Percentiles rank a stretch among this genome's conserved stretches.
phyloP scores from a whole-genome alignment of 2,888 invertebrate species.

The Phaonia tiefii region DNA sequence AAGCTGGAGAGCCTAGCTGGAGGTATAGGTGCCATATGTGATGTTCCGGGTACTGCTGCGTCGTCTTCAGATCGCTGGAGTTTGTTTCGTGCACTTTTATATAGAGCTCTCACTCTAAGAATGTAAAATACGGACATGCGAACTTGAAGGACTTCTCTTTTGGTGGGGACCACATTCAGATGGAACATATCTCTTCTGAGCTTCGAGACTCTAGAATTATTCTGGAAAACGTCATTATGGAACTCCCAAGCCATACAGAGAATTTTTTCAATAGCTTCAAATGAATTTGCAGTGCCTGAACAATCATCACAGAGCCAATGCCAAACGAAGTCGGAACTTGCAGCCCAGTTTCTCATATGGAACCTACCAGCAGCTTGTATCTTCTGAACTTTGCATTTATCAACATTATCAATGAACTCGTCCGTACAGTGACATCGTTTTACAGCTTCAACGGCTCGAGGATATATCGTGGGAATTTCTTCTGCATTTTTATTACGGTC shows the following conservation, averaged over 20 bases:
- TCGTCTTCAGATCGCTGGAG: constrained; percentile 15
- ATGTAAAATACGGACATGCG: constrained; percentile 42
- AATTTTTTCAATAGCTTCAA: constrained; percentile 14
- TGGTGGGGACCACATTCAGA: too few relatives aligned
- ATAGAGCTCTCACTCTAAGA: constrained; percentile 46
- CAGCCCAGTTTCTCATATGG: constrained; percentile 23
- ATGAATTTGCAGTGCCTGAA: not conserved
- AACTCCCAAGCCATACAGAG: constrained; percentile 38
- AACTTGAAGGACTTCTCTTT: constrained; percentile 33
- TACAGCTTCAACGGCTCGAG: constrained; percentile 5
- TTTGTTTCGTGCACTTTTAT: constrained; percentile 44
- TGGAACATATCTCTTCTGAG: constrained; percentile 10
- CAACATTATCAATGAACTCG: constrained; percentile 18
- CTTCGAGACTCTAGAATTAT: constrained; percentile 26
- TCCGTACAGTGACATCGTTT: constrained; percentile 4
- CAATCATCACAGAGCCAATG: not conserved
- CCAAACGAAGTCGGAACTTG: not conserved
- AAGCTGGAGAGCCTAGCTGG: constrained; percentile 32
- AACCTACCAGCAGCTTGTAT: constrained; percentile 37
- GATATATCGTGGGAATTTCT: constrained; percentile 5
- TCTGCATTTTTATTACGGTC: constrained; percentile 14
- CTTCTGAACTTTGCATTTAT: constrained; percentile 22
- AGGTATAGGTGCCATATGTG: constrained; percentile 62
- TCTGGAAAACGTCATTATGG: constrained; percentile 19
- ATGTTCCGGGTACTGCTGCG: constrained; percentile 3